Base-by-base conservation (phyloP, 2,888 invertebrate genomes). In the Rhagophthalmus giganteus region DNA sequence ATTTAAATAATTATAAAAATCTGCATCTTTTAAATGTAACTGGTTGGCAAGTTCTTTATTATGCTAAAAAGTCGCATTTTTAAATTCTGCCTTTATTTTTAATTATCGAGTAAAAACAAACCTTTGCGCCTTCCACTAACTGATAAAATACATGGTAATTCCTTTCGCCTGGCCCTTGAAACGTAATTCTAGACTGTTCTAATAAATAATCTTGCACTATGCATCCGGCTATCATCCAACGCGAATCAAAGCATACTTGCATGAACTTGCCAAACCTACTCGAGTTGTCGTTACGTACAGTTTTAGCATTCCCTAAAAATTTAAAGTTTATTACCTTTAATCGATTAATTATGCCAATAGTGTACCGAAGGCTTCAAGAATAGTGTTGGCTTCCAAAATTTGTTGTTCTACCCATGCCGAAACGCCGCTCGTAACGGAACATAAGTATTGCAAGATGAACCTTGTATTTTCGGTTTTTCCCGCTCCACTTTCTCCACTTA, bases 371-470 rank as follows among this genome's bases (percentile, higher is more conserved):
- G 94, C 92, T 77, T 94, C 94, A 33, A 94, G 78, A 59, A 94
- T 92, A 8, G 93, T 94, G 71, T 94, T 94, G 3, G 94, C 94
- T 74, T 94, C 94, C 13, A 94, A 80, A 63, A 94, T 94, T 78
- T 94, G 94, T 71, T 94, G 93, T 70, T 94, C 93, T n/a, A 94
- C 90, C 94, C 94, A 94, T 1, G 93, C 89, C 52, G 87, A 87
- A 24, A 87, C 86, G 64, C 87, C 86, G 61, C 85, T 86, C 42
- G 80, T 81, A 4, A 94, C 91, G 8, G 92, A 89, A 75, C 94
- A 94, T 40, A 94, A 78, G 76, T 94, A 94, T 74, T 94, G 93
- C 54, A 94, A 79, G 60, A 94, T 92, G 68, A 94, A 85, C 73
- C 94, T 91, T 2, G 94, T 94, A 39, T 90, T 92, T 75, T 94